Evolutionary conservation across 2,797 vertebrate genomes (phyloP), one percentile per base, ranked within the genome.

Genomic region (Malacoraja senta): DNA sequence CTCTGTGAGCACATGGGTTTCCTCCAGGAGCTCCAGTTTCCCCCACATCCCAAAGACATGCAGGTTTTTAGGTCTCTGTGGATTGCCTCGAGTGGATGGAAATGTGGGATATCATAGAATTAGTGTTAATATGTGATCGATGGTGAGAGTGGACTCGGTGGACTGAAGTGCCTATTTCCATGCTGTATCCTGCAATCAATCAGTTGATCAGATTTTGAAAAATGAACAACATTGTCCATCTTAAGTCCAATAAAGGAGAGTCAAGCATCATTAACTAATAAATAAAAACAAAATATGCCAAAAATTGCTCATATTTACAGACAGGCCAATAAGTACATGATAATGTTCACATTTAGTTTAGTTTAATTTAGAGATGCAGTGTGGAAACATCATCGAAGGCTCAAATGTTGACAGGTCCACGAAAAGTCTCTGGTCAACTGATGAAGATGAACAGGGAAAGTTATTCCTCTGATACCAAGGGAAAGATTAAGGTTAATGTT

Each of bases 201-300:
- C 44, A 99, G 94, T 99, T 98, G 78, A 98, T 97, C 86, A 99
- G 97, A 0, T 97, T 98, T 99, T 0, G 98, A 99, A 96, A 99
- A 99, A 96, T 99, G 99, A 91, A 99, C 97, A 0, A 98, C 99
- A 0, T 99, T 97, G 94, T 99, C 98, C 95, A 98, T 99, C 96
- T 99, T 99, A 94, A 99, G 97, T 76, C 98, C 98, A 99, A 95
- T 99, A 99, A 29, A 99, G 98, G 94, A 99, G 98, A 93, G 98
- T 98, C 94, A 99, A 97, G 95, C 98, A 99, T 94, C 98, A 97
- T 95, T 99, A 99, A 95, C 98, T 99, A 74, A 94, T 94, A 2
- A 71, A 84, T 94, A 80, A 80, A 93, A 74, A 91, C 19, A 17
- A 35, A 91, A 71, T 6, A 72, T 91, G 8, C 72, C 24, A 44